A percentile compares a stretch with the other conserved stretches of the same genome.
phyloP scores from a whole-genome alignment of 2,888 invertebrate genomes.

The Blera fallax region DNA sequence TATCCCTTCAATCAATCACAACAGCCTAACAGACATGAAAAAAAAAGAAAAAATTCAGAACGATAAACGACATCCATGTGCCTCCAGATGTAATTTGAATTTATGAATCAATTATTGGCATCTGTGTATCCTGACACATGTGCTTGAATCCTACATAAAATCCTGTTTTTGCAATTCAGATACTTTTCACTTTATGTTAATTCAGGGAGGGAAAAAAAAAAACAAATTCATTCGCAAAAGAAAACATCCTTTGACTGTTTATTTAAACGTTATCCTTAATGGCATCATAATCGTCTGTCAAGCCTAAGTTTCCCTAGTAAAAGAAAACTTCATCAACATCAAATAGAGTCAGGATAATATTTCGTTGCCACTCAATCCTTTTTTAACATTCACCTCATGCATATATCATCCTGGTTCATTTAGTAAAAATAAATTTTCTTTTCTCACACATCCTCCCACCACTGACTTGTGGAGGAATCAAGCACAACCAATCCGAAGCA shows the following conservation, averaged over 20 bases:
- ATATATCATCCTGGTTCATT: neutral
- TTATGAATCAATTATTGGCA: conserved; percentile 29
- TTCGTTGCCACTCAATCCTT: conserved; percentile 2
- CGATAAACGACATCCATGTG: conserved; percentile 2
- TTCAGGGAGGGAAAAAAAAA: neutral
- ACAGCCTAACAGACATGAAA: neutral
- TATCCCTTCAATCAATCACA: conserved; percentile 25
- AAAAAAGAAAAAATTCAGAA: neutral
- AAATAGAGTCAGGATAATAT: neutral
- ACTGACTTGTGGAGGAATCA: neutral
- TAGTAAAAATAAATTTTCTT: neutral
- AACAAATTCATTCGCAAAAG: neutral
- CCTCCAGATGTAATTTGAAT: conserved; percentile 4
- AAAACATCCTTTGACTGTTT: neutral
- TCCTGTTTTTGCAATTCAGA: neutral
- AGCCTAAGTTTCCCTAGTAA: neutral
- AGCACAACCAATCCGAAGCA: neutral
- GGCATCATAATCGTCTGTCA: neutral
- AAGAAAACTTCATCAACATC: neutral
- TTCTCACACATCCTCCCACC: neutral
- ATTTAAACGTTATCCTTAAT: conserved; percentile 1
- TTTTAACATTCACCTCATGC: conserved; percentile 41
- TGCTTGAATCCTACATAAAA: neutral
- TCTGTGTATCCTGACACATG: conserved; percentile 10
- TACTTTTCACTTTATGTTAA: neutral